Evolutionary conservation across 2,888 invertebrate species (phyloP), one percentile per base, ranked within the genome.

Genomic region (Pachymerium ferrugineum): DNA sequence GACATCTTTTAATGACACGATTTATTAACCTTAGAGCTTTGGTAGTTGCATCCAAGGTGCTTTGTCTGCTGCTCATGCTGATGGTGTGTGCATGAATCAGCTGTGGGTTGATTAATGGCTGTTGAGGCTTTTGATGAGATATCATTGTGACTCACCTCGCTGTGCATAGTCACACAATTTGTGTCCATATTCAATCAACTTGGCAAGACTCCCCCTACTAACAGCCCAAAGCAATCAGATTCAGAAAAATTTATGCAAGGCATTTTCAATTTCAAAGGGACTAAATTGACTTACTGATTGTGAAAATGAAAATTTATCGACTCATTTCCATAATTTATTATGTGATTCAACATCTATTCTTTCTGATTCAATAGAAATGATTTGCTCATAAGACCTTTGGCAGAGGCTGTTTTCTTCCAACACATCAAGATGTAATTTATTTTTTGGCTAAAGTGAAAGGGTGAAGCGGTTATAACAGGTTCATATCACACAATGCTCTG

Each of bases 401-500:
- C n/a, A n/a, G n/a, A n/a, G n/a, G n/a, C n/a, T n/a, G 8, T 54
- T 54, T 54, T 25, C 54, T 25, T 54, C 14, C 19, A 47, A 1
- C 54, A 54, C 8, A 54, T 54, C 54, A 54, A 54, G 5, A 54
- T 47, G 47, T 25, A 54, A 54, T 54, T 54, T 54, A 54, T 25
- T 54, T 54, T 54, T 6, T 10, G 2, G 14, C 22, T 25, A 3
- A 25, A 54, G 54, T 54, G 54, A 54, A n/a, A 54, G 54, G 54
- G 54, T 54, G 28, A 54, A 54, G 54, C 28, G 54, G 54, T 54
- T 54, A 54, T 22, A 54, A 38, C 54, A 54, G 54, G 54, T 54
- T 54, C 54, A 54, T 54, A 54, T 22, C 54, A 54, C 54, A 54
- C 54, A 54, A 54, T 54, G 54, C 54, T 54, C 54, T 54, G 54